Evolutionary conservation across 2,888 invertebrate species (phyloP), one percentile per base, ranked within the genome.

Genomic region (Drosophila neonasuta): DNA sequence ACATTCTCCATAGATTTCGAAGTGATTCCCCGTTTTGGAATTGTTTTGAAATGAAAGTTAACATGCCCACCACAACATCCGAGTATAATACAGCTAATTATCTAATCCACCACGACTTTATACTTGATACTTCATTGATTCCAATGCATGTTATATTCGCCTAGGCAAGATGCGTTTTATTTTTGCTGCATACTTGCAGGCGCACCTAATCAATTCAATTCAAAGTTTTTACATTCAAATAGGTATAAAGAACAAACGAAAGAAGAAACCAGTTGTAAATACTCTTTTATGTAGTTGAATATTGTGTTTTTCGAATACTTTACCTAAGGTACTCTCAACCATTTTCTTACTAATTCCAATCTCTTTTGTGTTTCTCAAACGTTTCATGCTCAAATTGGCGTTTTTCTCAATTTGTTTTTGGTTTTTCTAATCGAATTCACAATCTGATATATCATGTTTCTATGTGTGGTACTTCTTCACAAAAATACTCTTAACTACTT

Each of bases 311-410:
- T 17, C 4, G 10, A 48, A 13, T 45, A 44, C 29, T 51, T 45
- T 44, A 45, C 11, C n/a, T 20, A 46, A 56, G n/a, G 34, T 45
- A 48, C n/a, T 48, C 51, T 32, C 32, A 54, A 52, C 9, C 45
- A 57, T 51, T 64, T 81, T 81, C 42, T 59, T 57, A 71, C 77
- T 71, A 71, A 69, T 85, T 81, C 61, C 63, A 64, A 71, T 74
- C 65, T 83, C 45, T 49, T 46, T 63, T 73, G 61, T 64, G 71
- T 73, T 73, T 82, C 64, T 75, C 30, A 64, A 81, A 80, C 52
- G 48, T 61, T 71, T 66, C 75, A 75, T 80, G 68, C 79, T 79
- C 58, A 65, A 80, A 68, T 79, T 79, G 64, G 61, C 56, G 49
- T 50, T 11, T 50, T 42, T 63, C 80, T 39, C 36, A 39, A 45